These are phyloP conservation scores for Uria aalge DNA, from an alignment of 2,113 vertebrate genomes.

Conservation along the genomic window DNA sequence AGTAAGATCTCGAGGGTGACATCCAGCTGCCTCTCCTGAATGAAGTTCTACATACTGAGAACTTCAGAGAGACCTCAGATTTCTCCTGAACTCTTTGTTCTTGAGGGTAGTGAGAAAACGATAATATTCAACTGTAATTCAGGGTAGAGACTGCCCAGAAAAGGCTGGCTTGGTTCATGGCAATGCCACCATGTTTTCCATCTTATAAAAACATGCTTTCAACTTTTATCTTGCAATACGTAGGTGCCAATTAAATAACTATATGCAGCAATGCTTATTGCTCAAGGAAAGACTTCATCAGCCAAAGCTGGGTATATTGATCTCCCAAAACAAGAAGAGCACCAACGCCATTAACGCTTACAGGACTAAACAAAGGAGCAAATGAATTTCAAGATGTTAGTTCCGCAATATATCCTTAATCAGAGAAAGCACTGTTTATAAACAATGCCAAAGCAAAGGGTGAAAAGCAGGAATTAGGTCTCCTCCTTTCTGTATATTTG, in stretches of 20 bases:
- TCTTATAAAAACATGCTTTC: neutral
- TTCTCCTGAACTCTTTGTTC: neutral
- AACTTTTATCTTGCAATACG: neutral
- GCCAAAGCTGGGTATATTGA: neutral
- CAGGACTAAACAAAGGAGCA: neutral
- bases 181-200: neutral
- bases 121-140: neutral
- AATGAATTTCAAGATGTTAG: neutral
- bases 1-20: neutral
- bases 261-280: neutral
- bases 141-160: neutral
- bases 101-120: neutral
- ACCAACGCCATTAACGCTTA: neutral
- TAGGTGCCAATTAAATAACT: neutral
- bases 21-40: neutral
- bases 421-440: neutral
- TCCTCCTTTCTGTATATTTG: neutral
- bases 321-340: neutral
- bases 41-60: neutral
- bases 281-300: neutral
- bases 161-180: neutral
- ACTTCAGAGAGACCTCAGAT: neutral
- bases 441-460: neutral
- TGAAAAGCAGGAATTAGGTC: neutral
- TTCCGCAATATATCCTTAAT: neutral